Evolutionary conservation across 2,113 vertebrate genomes (phyloP).

Genomic region (Notarius lentiginosus): DNA sequence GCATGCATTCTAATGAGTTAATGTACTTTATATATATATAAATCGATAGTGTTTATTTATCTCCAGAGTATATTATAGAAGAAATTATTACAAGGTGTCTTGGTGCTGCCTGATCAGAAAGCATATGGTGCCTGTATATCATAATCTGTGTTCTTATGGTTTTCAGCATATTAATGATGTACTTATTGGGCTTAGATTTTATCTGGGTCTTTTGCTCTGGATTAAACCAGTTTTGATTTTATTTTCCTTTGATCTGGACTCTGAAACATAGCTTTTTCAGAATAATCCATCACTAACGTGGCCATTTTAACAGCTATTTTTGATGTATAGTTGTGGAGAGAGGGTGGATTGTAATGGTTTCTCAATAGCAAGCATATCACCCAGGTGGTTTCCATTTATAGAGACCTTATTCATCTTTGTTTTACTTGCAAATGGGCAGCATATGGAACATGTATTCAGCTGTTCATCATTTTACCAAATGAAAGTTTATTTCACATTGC

Average conservation of each 20-base stretch:
- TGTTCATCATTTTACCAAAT: slow-evolving; percentile 3
- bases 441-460: background rate
- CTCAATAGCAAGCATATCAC: background rate
- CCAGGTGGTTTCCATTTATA: slow-evolving; percentile 18
- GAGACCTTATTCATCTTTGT: background rate
- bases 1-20: too few species aligned
- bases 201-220: background rate
- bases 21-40: too few species aligned
- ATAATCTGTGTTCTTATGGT: background rate
- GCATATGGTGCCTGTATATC: background rate
- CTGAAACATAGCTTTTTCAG: background rate
- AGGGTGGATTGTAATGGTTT: background rate
- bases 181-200: background rate
- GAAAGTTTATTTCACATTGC: background rate
- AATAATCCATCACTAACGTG: background rate
- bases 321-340: slow-evolving; percentile 6
- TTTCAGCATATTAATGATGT: background rate
- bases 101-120: background rate
- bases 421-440: slow-evolving; percentile 16
- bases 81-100: too few species aligned
- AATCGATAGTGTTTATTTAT: too few species aligned
- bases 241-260: background rate
- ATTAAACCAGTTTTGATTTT: background rate
- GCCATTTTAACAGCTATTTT: background rate
- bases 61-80: too few species aligned